These are phyloP conservation scores for Merodon equestris DNA, from an alignment of 2,888 invertebrate species.

Conservation along the genomic window DNA sequence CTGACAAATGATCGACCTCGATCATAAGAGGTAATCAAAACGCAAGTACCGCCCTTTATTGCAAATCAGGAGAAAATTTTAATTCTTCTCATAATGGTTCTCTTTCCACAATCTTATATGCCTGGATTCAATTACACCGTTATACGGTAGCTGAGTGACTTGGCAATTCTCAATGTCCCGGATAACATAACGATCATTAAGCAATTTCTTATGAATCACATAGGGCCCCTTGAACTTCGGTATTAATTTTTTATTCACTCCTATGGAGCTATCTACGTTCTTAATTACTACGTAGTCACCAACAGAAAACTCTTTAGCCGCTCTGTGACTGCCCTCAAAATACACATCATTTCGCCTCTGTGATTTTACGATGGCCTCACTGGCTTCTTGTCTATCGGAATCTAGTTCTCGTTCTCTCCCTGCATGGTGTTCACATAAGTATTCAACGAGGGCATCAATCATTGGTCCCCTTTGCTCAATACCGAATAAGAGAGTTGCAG, in stretches of 20 bases:
- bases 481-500: not conserved
- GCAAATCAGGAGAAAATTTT: too few relatives aligned
- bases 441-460: conserved; percentile 19
- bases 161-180: conserved; percentile 1
- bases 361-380: not conserved
- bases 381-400: too few relatives aligned
- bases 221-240: too few relatives aligned
- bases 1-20: too few relatives aligned
- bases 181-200: not conserved
- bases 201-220: too few relatives aligned
- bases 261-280: too few relatives aligned
- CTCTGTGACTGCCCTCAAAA: not conserved
- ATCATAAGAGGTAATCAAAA: too few relatives aligned
- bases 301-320: not conserved
- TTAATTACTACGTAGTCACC: conserved; percentile 1
- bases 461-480: conserved; percentile 11
- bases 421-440: too few relatives aligned
- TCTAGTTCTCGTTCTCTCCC: too few relatives aligned
- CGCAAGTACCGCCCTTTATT: too few relatives aligned
- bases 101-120: not conserved
- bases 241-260: too few relatives aligned
- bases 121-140: not conserved
- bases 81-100: too few relatives aligned
- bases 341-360: conserved; percentile 38
- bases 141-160: not conserved